Conservation (phyloP, 2,113 vertebrate genomes). For the Psammodynastes pulverulentus region DNA sequence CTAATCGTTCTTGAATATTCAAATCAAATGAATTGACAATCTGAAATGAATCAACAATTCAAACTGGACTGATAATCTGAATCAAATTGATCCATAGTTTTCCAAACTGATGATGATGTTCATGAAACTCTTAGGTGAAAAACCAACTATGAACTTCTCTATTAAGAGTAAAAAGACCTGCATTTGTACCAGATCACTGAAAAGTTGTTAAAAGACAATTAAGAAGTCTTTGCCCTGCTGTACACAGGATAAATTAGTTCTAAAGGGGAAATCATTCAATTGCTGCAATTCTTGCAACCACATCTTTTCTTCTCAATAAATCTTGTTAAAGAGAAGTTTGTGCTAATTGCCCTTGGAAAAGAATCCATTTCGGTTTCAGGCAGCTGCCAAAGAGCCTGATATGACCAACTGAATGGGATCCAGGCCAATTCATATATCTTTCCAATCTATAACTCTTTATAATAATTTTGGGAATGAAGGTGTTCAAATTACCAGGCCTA, state of each 20-base stretch:
- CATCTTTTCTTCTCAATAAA: neutral
- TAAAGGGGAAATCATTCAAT: neutral
- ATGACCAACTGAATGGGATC: neutral
- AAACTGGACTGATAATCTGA: neutral
- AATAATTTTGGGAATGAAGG: neutral
- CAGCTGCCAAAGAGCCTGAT: neutral
- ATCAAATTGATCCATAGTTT: neutral
- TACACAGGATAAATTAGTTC: neutral
- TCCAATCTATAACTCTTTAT: neutral
- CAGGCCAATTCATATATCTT: neutral
- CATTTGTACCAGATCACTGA: neutral
- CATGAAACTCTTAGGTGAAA: neutral
- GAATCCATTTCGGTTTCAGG: neutral
- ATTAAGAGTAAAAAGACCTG: neutral
- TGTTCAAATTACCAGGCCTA: no score
- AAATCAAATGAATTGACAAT: neutral
- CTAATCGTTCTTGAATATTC: neutral
- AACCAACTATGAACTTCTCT: neutral
- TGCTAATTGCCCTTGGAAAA: neutral
- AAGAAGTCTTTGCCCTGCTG: neutral
- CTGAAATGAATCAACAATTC: neutral
- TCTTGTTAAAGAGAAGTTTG: neutral
- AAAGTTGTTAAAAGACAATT: neutral
- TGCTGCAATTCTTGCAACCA: neutral
- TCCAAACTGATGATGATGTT: neutral